A percentile compares a stretch with the other conserved stretches of the same genome.
Evolutionary conservation across 2,797 vertebrate genomes (phyloP).

Genomic region (Coregonus ussuriensis): DNA sequence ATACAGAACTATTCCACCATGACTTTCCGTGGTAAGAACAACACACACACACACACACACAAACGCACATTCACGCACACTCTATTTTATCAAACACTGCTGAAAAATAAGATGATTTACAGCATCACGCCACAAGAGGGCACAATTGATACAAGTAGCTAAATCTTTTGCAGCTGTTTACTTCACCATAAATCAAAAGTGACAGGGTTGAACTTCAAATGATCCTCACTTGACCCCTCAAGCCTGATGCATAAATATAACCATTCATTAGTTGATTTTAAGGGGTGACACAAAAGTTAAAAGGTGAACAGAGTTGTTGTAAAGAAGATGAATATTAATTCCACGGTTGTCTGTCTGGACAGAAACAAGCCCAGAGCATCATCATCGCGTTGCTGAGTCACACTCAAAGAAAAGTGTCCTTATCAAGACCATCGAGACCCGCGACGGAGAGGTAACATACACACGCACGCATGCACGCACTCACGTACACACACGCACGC

Average conservation of each 20-base stretch:
- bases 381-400: constrained; percentile 79
- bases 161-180: not conserved
- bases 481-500: not conserved
- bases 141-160: not conserved
- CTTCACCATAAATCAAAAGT: not conserved
- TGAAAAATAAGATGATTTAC: not conserved
- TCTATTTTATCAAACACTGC: not conserved
- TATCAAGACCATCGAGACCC: constrained; percentile 95
- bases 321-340: not conserved
- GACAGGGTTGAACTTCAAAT: not conserved
- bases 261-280: not conserved
- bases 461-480: too few species aligned
- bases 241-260: not conserved
- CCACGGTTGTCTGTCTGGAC: constrained; percentile 26
- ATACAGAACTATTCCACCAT: constrained; percentile 85
- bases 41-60: constrained; percentile 12
- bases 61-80: not conserved
- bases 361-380: constrained; percentile 93
- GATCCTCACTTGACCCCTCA: not conserved
- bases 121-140: constrained; percentile 40
- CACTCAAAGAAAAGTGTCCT: constrained; percentile 95
- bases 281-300: not conserved
- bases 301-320: not conserved
- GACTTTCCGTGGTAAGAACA: constrained; percentile 85
- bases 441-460: constrained; percentile 84